These are phyloP conservation scores for Thymelicus sylvestris DNA, from an alignment of 2,888 invertebrate species.

Conservation along the genomic window DNA sequence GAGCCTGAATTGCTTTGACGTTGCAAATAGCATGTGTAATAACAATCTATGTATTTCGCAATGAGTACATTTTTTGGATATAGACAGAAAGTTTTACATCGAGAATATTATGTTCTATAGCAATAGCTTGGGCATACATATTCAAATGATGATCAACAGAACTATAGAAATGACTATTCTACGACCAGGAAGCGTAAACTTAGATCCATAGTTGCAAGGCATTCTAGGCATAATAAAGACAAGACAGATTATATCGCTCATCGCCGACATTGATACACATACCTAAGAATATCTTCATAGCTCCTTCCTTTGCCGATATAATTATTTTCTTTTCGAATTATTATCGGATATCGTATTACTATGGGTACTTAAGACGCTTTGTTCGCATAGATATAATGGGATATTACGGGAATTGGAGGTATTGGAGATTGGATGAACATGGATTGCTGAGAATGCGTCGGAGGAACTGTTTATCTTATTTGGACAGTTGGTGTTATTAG, in stretches of 20 bases:
- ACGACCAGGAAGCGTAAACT: too few relatives aligned
- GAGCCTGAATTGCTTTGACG: too few relatives aligned
- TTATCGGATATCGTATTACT: constrained; percentile 32
- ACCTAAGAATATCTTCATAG: constrained; percentile 13
- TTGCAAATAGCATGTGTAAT: too few relatives aligned
- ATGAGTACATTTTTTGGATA: too few relatives aligned
- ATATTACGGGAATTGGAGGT: constrained; percentile 9
- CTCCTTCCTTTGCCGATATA: constrained; percentile 26
- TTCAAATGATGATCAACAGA: too few relatives aligned
- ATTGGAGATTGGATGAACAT: constrained; percentile 8
- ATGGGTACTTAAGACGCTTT: constrained; percentile 31
- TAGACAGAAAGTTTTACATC: too few relatives aligned
- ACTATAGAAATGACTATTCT: too few relatives aligned
- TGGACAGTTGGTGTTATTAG: background rate
- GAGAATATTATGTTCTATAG: too few relatives aligned
- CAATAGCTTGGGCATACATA: too few relatives aligned
- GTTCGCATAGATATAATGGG: constrained; percentile 19
- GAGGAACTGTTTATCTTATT: background rate
- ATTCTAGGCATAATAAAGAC: too few relatives aligned
- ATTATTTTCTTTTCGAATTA: constrained; percentile 37
- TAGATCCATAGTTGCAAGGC: too few relatives aligned
- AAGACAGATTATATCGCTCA: background rate
- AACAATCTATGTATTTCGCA: too few relatives aligned
- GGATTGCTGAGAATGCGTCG: constrained; percentile 9
- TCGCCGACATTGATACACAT: background rate